Conservation (phyloP, 2,113 vertebrate species). For the Scatophagus argus region DNA sequence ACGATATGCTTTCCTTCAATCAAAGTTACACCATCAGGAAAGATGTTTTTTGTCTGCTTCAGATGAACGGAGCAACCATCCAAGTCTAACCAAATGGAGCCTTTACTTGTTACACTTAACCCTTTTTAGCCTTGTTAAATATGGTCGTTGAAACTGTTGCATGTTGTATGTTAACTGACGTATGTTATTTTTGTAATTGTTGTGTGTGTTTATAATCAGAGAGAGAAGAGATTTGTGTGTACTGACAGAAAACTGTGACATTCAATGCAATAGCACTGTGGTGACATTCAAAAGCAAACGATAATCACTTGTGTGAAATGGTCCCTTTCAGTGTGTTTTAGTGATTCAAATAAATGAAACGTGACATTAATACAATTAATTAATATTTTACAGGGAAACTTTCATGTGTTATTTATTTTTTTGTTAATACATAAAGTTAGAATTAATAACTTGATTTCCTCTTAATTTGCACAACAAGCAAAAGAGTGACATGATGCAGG, state of each 20-base stretch:
- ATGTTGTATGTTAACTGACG: no score
- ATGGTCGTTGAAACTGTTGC: background rate
- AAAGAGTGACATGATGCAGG: background rate
- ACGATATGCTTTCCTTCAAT: background rate
- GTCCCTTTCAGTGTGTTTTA: conserved; percentile 1
- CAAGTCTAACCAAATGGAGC: background rate
- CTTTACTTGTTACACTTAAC: background rate
- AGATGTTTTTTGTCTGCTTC: background rate
- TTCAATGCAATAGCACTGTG: conserved; percentile 17
- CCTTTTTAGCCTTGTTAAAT: background rate
- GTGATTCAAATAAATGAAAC: conserved; percentile 11
- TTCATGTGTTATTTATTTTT: background rate
- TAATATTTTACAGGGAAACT: no score
- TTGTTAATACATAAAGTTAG: no score
- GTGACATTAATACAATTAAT: conserved; percentile 1
- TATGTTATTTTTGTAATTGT: background rate
- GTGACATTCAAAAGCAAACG: conserved; percentile 27
- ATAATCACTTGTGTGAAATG: conserved; percentile 38
- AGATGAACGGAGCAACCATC: background rate
- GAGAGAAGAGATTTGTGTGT: background rate
- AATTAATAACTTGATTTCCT: no score
- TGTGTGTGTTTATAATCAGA: background rate
- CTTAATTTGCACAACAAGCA: no score
- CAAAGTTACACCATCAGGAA: conserved; percentile 2
- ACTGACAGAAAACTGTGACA: conserved; percentile 27